These are phyloP conservation scores for Spondyliosoma cantharus DNA, from an alignment of 2,797 vertebrate genomes.

Conservation along the genomic window DNA sequence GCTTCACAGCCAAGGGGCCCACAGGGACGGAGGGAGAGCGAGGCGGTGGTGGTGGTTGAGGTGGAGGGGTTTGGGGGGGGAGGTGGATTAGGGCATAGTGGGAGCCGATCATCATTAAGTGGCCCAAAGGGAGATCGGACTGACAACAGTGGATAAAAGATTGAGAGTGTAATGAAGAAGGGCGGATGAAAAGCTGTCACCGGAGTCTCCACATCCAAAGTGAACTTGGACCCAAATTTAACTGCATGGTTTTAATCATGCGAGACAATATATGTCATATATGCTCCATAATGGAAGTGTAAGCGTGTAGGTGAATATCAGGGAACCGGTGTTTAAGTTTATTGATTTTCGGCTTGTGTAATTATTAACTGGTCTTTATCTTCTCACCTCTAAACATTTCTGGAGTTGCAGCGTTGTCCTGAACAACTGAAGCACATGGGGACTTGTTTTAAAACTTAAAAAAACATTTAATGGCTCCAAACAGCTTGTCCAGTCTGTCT, in stretches of 20 bases:
- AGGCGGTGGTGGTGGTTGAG: too few species aligned
- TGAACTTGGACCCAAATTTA: slow-evolving; percentile 1
- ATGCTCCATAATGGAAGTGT: background rate
- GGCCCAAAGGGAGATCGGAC: slow-evolving; percentile 51
- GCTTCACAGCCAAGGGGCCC: slow-evolving; percentile 58
- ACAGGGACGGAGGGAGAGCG: slow-evolving; percentile 21
- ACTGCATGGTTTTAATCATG: background rate
- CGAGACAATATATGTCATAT: too few species aligned
- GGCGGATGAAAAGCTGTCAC: slow-evolving; percentile 30
- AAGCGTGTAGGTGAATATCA: too few species aligned
- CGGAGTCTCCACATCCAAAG: background rate
- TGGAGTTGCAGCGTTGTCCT: too few species aligned
- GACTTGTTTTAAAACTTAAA: too few species aligned
- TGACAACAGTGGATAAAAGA: slow-evolving; percentile 51
- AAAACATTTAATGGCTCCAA: too few species aligned
- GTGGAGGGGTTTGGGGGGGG: slow-evolving; percentile 1
- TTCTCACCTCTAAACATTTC: too few species aligned
- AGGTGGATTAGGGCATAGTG: slow-evolving; percentile 1
- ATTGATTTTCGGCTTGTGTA: too few species aligned
- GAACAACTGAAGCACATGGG: too few species aligned
- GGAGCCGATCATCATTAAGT: slow-evolving; percentile 54
- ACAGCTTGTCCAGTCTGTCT: too few species aligned
- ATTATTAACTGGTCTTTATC: too few species aligned
- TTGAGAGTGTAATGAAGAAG: slow-evolving; percentile 42
- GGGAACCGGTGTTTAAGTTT: too few species aligned